Evolutionary conservation across 2,888 invertebrate genomes (phyloP), one percentile per base, ranked within the genome.

Genomic region (Temnothorax unifasciatus): DNA sequence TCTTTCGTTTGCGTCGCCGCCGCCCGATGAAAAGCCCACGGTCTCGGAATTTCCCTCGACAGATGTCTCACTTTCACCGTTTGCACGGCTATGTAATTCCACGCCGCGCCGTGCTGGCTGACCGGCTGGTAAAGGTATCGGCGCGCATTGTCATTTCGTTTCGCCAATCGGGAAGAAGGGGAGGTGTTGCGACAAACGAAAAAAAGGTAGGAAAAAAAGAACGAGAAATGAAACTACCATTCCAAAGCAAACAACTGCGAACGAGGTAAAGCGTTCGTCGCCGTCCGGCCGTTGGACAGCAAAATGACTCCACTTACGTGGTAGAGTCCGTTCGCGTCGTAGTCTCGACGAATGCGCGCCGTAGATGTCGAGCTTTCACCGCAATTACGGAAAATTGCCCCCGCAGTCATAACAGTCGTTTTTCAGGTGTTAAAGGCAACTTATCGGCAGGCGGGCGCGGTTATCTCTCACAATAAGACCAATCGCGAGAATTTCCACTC

Each of bases 331-430:
- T 63, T 63, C 83, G 79, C 66, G 82, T 61, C 73, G 66, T 44
- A 79, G 79, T 68, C 71, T 52, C 76, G 57, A 54, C 74, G 79
- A 86, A 71, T 87, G 66, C 59, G 66, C 85, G 66, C 85, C 76
- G 68, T 76, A 85, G 89, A 81, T 74, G 84, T 87, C 86, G 88
- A 92, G 93, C 94, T 94, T 94, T 94, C 93, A 92, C 94, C 92
- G 92, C 92, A 93, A 93, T 94, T 94, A 93, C 91, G 92, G 92
- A 91, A 94, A 94, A 94, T 94, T 93, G 92, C 92, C 88, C 69
- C 90, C 85, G 89, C 85, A 90, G 88, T 92, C 91, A 92, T 93
- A 94, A 93, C 92, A 92, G 89, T 92, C 92, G 92, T 92, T 92
- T 88, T 89, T 82, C 85, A 86, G 86, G 76, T 83, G 82, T 86